Percentiles rank a stretch among this genome's conserved stretches.
These are phyloP conservation scores for Habropoda laboriosa DNA, from an alignment of 1,140 invertebrate species.

Conservation along the genomic window DNA sequence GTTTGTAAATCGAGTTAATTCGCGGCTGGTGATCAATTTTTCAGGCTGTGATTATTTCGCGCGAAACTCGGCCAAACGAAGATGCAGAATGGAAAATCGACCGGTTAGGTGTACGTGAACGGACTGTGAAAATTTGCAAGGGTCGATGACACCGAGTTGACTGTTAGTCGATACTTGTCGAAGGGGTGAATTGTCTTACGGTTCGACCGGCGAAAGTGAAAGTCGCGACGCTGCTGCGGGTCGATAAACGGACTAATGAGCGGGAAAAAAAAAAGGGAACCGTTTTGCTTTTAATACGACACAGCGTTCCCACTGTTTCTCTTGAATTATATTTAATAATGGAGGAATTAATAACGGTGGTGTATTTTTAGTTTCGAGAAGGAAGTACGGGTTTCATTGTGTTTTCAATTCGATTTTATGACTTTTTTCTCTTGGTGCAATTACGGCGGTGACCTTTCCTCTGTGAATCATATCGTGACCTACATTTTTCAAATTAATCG, in stretches of 20 bases:
- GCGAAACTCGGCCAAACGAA: neutral
- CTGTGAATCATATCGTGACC: no score
- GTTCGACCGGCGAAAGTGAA: slow-evolving; percentile 42
- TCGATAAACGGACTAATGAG: slow-evolving; percentile 35
- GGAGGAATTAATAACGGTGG: neutral
- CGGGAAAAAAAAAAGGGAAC: slow-evolving; percentile 1
- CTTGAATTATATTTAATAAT: neutral
- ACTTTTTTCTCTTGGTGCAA: no score
- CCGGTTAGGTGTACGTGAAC: neutral
- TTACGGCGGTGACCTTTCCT: no score
- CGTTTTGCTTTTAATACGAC: neutral
- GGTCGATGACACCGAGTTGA: slow-evolving; percentile 35
- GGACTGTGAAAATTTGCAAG: neutral
- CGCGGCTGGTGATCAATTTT: slow-evolving; percentile 5
- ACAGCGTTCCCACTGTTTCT: neutral
- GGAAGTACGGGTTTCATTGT: no score
- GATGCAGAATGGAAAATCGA: neutral
- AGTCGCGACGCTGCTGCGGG: slow-evolving; percentile 20
- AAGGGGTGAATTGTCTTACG: slow-evolving; percentile 44
- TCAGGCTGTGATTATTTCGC: neutral
- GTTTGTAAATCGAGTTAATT: slow-evolving; percentile 3
- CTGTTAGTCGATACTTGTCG: slow-evolving; percentile 39
- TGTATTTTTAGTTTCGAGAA: neutral
- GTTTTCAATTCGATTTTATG: no score
- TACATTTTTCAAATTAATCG: no score